A percentile compares a stretch with the other conserved stretches of the same genome.
Evolutionary conservation across 2,888 invertebrate genomes (phyloP).

Genomic region (Cataglyphis cursor): DNA sequence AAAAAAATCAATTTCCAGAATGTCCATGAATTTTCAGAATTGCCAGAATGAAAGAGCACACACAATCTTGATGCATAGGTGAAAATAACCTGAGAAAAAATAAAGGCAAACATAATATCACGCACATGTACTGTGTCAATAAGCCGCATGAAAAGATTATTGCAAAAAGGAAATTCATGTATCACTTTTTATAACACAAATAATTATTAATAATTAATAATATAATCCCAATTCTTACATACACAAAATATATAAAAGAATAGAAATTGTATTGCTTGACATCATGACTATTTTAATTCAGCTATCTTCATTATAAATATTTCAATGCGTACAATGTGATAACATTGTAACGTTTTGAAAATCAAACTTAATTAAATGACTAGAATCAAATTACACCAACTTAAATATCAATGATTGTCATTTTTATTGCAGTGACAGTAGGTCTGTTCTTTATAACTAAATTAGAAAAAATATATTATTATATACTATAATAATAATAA

Average conservation of each 20-base stretch:
- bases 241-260: background rate
- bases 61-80: no score
- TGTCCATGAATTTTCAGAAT: no score
- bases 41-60: background rate
- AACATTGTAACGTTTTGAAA: slow-evolving; percentile 4
- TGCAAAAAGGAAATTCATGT: background rate
- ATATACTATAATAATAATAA: no score
- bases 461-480: no score
- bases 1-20: background rate
- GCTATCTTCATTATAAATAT: slow-evolving; percentile 15
- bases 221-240: background rate
- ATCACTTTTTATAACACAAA: background rate
- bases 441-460: no score
- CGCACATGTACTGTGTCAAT: background rate
- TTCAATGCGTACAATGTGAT: background rate
- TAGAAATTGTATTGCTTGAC: background rate
- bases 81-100: background rate
- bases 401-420: background rate
- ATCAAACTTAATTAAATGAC: slow-evolving; percentile 1
- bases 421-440: background rate
- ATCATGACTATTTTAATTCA: slow-evolving; percentile 8
- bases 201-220: background rate
- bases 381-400: background rate
- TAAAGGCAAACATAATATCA: background rate
- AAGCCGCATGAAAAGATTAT: background rate